Evolutionary conservation across 2,113 vertebrate genomes (phyloP), one percentile per base, ranked within the genome.

Genomic region (Tetrao urogallus): DNA sequence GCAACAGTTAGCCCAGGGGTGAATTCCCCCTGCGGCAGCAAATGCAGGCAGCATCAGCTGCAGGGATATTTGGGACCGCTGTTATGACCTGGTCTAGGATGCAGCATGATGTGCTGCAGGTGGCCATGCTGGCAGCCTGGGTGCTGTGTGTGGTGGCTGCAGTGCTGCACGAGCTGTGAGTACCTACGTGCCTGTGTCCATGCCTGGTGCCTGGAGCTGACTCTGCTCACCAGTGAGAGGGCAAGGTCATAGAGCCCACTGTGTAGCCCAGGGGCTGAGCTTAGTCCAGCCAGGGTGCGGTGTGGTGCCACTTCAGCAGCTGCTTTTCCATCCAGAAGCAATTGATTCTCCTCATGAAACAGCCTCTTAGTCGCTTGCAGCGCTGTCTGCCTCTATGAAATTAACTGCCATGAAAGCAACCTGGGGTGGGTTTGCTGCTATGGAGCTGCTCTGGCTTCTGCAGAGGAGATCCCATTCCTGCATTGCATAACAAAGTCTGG

Each of bases 161-260:
- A 2, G 40, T 0, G 3, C 58, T 16, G 24, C 7, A 10, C 4
- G 10, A 9, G 12, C 76, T 21, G n/a, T 21, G 15, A 15, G 20
- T 32, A 57, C 34, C 64, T 0, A 0, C 4, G 12, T 57, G 71
- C 58, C 58, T 1, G 19, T 38, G 25, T n/a, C 66, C 0, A 0
- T 1, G 1, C 2, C 54, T 32, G 56, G 32, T 40, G 65, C 40
- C 38, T 36, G 5, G 54, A n/a, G 50, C 60, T 28, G 65, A 25
- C 64, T 13, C 11, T 6, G 3, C 0, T 1, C 1, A 1, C 20
- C 1, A 1, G 16, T 56, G 20, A 61, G 60, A 21, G 0, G 2
- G 5, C 1, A 0, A 36, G 3, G 7, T 16, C n/a, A 9, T 14
- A 24, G 56, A 34, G 27, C 52, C 5, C 5, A 5, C 76, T 25